phyloP scores from a whole-genome alignment of 2,888 invertebrate genomes.

The Aradus depressus region DNA sequence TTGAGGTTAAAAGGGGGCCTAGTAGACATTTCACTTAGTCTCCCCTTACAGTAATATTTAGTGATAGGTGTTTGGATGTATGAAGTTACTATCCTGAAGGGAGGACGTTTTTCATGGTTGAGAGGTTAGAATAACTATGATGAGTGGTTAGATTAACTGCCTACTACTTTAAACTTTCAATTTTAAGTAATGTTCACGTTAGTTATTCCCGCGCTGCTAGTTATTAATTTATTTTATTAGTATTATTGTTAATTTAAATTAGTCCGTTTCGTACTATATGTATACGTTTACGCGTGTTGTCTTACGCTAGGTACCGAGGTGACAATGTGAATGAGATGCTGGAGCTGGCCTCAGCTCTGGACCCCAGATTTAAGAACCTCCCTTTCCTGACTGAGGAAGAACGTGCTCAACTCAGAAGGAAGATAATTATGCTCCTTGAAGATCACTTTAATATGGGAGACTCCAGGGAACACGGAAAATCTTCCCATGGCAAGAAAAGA shows the following conservation, averaged over 20 bases:
- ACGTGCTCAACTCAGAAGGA: constrained; percentile 34
- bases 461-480: constrained; percentile 11
- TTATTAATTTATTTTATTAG: neutral
- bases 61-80: too few relatives aligned
- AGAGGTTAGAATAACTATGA: too few relatives aligned
- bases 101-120: too few relatives aligned
- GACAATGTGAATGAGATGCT: constrained; percentile 37
- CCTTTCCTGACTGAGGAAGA: constrained; percentile 40
- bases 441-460: neutral
- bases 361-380: constrained; percentile 42
- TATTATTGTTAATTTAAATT: too few relatives aligned
- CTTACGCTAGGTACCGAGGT: constrained; percentile 38
- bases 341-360: constrained; percentile 40
- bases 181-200: neutral
- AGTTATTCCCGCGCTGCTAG: neutral
- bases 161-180: neutral
- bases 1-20: too few relatives aligned
- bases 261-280: too few relatives aligned
- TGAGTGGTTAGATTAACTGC: too few relatives aligned
- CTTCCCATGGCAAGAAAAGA: constrained; percentile 16
- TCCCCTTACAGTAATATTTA: too few relatives aligned
- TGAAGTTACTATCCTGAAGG: too few relatives aligned
- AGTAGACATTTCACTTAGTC: too few relatives aligned
- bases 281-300: too few relatives aligned
- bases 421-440: constrained; percentile 15